Conservation (phyloP, 2,888 invertebrate species). For the Platycheirus rosarum region DNA sequence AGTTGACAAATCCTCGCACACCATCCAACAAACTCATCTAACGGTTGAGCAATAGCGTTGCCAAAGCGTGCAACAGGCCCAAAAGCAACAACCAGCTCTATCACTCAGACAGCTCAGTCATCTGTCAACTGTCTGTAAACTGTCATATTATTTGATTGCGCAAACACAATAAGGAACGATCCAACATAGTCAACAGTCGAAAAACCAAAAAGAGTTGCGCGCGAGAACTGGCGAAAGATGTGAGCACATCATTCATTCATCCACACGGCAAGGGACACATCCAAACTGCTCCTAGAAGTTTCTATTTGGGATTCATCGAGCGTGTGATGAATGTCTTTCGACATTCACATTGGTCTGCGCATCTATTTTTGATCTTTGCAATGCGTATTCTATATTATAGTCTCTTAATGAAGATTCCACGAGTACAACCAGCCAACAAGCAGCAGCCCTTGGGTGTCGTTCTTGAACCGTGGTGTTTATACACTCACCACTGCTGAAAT, state of each 20-base stretch:
- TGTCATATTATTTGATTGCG: conserved; percentile 66
- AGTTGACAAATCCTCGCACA: conserved; percentile 63
- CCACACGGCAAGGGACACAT: conserved; percentile 73
- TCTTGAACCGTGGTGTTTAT: conserved; percentile 5
- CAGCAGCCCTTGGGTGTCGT: conserved; percentile 5
- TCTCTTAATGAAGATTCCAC: conserved; percentile 63
- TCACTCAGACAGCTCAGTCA: conserved; percentile 78
- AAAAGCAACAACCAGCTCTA: conserved; percentile 71
- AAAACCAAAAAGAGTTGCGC: conserved; percentile 52
- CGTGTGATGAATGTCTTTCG: conserved; percentile 73
- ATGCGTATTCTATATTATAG: conserved; percentile 24
- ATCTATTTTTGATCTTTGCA: conserved; percentile 42
- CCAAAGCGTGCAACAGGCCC: conserved; percentile 77
- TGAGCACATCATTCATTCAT: conserved; percentile 78
- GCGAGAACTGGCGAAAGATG: conserved; percentile 35
- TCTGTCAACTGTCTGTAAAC: conserved; percentile 77
- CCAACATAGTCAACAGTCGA: conserved; percentile 72
- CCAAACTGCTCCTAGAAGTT: conserved; percentile 34
- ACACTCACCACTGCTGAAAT: conserved; percentile 22
- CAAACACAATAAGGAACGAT: conserved; percentile 58
- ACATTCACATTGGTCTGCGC: conserved; percentile 57
- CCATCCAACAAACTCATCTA: conserved; percentile 61
- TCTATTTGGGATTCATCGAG: conserved; percentile 68
- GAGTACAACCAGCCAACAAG: conserved; percentile 1
- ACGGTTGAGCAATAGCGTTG: conserved; percentile 75